Evolutionary conservation across 2,888 invertebrate genomes (phyloP), one percentile per base, ranked within the genome.

Genomic region (Lingula anatina): DNA sequence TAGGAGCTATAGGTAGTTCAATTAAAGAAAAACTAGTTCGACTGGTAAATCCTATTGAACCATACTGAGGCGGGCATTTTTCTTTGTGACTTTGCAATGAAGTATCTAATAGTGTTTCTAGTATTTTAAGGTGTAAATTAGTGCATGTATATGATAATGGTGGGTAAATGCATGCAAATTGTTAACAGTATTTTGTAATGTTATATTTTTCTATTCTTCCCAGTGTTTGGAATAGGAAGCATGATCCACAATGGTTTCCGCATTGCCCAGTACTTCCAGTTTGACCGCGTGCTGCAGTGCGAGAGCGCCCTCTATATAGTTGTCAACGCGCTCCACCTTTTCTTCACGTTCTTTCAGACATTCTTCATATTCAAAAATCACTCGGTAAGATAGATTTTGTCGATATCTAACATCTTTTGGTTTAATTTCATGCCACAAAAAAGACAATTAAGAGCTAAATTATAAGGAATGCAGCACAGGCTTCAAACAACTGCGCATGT

Each of bases 281-380:
- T 62, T 15, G 60, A 63, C 23, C 62, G 55, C 28, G 60, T 65
- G 44, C 60, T 62, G 40, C 60, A 63, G 2, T 73, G 75, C 51
- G 64, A 66, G 50, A 93, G 94, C 5, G 87, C 88, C 5, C 93
- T 95, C 75, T 92, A 92, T 78, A 87, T 92, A 71, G 88, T 94
- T 51, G 82, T 95, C 56, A 93, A 94, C 18, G 84, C 92, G 49
- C 83, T 94, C 45, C 94, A 95, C 79, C 90, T 95, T 87, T 85
- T 94, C 61, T 96, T 96, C 80, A 93, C 93, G 36, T 96, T 96
- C 74, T 92, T 94, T 87, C 96, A 96, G 80, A 95, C 96, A 89
- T 96, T 95, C 76, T 96, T 95, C 78, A 91, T 96, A 76, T 96
- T 96, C 80, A 94, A 95, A 89, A 94, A 94, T 78, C 93, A 95